Base-by-base conservation (phyloP, 2,888 invertebrate species). In the Chrysodeixis includens region DNA sequence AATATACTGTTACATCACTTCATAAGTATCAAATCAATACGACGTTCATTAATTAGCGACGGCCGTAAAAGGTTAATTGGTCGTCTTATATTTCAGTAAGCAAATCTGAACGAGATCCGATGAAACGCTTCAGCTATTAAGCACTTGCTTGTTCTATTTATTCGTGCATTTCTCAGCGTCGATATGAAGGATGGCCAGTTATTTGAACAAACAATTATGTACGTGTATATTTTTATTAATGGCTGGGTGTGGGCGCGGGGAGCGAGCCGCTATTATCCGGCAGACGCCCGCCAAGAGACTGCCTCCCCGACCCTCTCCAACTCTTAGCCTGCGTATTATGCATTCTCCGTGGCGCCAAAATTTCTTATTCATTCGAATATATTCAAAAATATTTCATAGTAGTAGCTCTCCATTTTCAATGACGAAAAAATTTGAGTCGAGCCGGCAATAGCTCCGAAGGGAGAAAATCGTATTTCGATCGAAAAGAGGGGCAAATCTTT, bases 391-490 rank as follows among this genome's bases (percentile, higher is more conserved):
- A 86, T 91, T 87, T 84, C 81, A 90, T 89, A 91, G 90, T 89
- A 89, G 86, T 86, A 87, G 88, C 87, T 87, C 86, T 89, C 88
- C 88, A 83, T 88, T 91, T 93, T 93, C 90, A 93, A 94, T 92
- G 85, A 90, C 87, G 89, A 90, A 93, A 94, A 93, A 93, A 91
- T 91, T 90, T 85, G 88, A 91, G 91, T 88, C 91, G 92, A 91
- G 82, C 91, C 91, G 90, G 89, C 92, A 92, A 94, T 94, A 93
- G 91, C 91, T 92, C 87, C 86, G 88, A 90, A 91, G 92, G 92
- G 92, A 93, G 93, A 93, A 95, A 94, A 95, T 94, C 95, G 93
- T 91, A 94, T 94, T 94, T 94, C 91, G 92, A 93, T 93, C 92
- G 91, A 92, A 92, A 90, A 93, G 93, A 93, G 94, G 81, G 94